A percentile compares a stretch with the other conserved stretches of the same genome.
These are phyloP conservation scores for Ennomos quercinarius DNA, from an alignment of 2,888 invertebrate genomes.

Conservation along the genomic window DNA sequence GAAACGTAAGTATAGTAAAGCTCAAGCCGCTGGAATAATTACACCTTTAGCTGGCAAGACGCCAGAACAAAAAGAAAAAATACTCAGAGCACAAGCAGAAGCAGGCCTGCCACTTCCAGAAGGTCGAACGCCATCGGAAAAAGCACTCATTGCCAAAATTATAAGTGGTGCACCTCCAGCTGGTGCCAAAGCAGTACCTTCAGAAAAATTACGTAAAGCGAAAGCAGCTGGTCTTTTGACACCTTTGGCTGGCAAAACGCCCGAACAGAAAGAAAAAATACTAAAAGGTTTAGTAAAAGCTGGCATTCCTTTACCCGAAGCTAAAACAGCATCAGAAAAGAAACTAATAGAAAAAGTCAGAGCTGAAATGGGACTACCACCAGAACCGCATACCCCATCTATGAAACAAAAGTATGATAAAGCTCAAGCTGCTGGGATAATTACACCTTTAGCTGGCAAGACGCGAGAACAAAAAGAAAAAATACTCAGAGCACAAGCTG, in stretches of 20 bases:
- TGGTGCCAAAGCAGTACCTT: not conserved
- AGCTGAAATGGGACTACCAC: conserved; percentile 1
- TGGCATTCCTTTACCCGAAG: conserved; percentile 49
- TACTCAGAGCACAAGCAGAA: conserved; percentile 39
- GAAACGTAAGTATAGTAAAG: conserved; percentile 42
- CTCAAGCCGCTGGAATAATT: conserved; percentile 38
- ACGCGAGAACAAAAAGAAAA: conserved; percentile 40
- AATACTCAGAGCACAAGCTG: conserved; percentile 40
- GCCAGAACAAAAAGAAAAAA: conserved; percentile 44
- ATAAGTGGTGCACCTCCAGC: conserved; percentile 22
- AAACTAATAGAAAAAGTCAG: conserved; percentile 30
- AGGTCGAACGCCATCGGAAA: conserved; percentile 45
- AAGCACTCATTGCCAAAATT: conserved; percentile 32
- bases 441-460: conserved; percentile 44
- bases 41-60: conserved; percentile 45
- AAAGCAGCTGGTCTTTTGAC: conserved; percentile 50
- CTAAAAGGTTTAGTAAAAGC: conserved; percentile 39
- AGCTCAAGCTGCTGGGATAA: too few relatives aligned
- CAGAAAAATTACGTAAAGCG: conserved; percentile 43
- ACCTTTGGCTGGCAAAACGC: conserved; percentile 46
- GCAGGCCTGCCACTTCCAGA: conserved; percentile 47
- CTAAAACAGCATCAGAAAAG: conserved; percentile 42
- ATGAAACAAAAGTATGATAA: conserved; percentile 38
- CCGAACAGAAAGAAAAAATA: conserved; percentile 48
- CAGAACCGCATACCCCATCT: conserved; percentile 15